Conservation (phyloP, 2,888 invertebrate species). For the Ichneumon xanthorius region DNA sequence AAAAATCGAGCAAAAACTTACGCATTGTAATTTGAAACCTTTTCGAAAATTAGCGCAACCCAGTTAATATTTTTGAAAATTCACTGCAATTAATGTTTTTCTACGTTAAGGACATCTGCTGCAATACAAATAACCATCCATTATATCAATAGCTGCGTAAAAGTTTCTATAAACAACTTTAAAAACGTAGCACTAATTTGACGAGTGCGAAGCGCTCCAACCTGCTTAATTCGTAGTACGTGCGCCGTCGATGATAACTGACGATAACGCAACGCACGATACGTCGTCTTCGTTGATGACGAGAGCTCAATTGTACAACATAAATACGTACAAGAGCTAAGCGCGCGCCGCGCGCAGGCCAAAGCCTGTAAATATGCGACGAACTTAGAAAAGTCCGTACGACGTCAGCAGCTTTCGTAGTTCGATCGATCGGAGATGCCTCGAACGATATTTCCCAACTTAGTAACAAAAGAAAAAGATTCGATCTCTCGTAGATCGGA, state of each 20-base stretch:
- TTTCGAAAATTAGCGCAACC: too few relatives aligned
- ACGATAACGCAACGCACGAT: neutral
- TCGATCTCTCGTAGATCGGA: neutral
- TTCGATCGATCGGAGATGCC: neutral
- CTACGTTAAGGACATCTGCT: too few relatives aligned
- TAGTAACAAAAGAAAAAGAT: neutral
- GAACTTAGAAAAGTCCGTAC: neutral
- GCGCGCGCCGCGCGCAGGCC: neutral
- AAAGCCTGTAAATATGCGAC: neutral
- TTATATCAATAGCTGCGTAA: too few relatives aligned
- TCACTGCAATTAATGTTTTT: too few relatives aligned
- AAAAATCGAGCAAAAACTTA: too few relatives aligned
- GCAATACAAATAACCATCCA: too few relatives aligned
- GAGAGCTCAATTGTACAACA: constrained; percentile 9
- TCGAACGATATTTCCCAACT: neutral
- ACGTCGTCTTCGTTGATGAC: constrained; percentile 17
- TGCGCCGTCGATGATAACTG: neutral
- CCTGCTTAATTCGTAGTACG: neutral
- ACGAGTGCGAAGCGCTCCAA: neutral
- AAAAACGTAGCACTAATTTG: too few relatives aligned
- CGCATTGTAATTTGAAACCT: too few relatives aligned
- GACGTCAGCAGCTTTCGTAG: neutral
- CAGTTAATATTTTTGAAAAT: too few relatives aligned
- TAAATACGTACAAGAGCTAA: neutral
- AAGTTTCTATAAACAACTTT: too few relatives aligned